These are phyloP conservation scores for Corythaeola cristata DNA, from an alignment of 2,113 vertebrate species.

Conservation along the genomic window DNA sequence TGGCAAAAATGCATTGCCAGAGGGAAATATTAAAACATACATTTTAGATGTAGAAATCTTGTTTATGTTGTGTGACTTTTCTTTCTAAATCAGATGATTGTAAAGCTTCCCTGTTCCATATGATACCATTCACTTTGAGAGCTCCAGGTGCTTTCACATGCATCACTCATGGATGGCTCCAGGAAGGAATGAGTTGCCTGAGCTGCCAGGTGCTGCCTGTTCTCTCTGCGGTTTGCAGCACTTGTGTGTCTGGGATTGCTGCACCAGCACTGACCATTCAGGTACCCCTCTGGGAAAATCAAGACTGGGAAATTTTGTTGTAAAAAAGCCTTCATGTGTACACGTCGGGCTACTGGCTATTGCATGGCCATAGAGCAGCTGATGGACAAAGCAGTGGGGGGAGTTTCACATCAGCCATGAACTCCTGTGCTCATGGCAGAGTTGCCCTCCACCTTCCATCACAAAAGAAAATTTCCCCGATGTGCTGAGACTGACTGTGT, in stretches of 20 bases:
- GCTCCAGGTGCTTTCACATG: background rate
- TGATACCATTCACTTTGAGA: background rate
- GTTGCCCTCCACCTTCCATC: background rate
- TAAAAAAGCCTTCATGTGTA: background rate
- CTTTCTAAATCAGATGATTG: background rate
- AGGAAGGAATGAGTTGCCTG: background rate
- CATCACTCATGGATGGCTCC: background rate
- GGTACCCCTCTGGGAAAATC: background rate
- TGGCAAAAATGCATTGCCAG: background rate
- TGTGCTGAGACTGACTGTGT: background rate
- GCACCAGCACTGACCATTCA: background rate
- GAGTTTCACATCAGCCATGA: background rate
- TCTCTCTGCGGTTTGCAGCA: background rate
- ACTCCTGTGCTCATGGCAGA: background rate
- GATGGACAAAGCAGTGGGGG: background rate
- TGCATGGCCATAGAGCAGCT: background rate
- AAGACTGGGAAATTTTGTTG: background rate
- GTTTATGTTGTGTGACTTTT: accelerated
- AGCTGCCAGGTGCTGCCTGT: background rate
- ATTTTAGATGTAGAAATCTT: background rate
- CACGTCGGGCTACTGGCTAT: background rate
- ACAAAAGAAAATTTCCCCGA: background rate
- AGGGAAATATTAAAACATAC: accelerated
- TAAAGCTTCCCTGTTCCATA: background rate
- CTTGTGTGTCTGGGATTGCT: background rate